Evolutionary conservation across 2,113 vertebrate species (phyloP).

Genomic region (Monopterus albus): DNA sequence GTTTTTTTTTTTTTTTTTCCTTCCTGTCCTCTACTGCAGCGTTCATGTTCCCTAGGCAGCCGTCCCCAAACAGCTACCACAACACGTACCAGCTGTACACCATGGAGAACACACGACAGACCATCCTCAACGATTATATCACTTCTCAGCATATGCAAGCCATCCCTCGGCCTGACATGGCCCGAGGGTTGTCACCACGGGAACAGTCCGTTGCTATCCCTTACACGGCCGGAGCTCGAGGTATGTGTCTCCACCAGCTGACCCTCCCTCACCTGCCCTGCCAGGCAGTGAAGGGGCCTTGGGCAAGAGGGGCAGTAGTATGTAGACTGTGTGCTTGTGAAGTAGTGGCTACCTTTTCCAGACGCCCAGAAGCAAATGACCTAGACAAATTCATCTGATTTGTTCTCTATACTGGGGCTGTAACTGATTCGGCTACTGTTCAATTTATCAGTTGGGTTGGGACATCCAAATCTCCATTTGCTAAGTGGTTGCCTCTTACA

Average conservation of each 20-base stretch:
- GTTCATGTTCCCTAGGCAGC: conserved; percentile 96
- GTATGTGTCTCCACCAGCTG: conserved; percentile 75
- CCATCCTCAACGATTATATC: conserved; percentile 99
- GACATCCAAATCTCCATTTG: conserved; percentile 59
- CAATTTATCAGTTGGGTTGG: conserved; percentile 40
- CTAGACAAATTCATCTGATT: conserved; percentile 70
- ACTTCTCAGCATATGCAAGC: conserved; percentile 99
- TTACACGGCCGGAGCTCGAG: conserved; percentile 88
- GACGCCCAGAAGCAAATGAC: conserved; percentile 88
- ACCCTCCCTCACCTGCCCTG: conserved; percentile 37
- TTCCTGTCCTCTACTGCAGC: conserved; percentile 78
- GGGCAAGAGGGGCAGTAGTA: conserved; percentile 47
- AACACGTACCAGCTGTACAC: conserved; percentile 98
- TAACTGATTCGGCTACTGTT: conserved; percentile 62
- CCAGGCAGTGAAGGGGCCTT: conserved; percentile 35
- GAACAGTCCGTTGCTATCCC: conserved; percentile 91
- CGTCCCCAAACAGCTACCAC: conserved; percentile 93
- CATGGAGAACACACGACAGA: conserved; percentile 98
- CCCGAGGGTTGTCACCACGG: conserved; percentile 91
- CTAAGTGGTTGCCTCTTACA: conserved; percentile 67
- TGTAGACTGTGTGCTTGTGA: conserved; percentile 71
- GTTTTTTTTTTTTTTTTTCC: conserved; percentile 23
- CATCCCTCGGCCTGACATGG: conserved; percentile 90
- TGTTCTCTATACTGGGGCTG: conserved; percentile 64
- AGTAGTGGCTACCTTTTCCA: conserved; percentile 86